Conservation (phyloP, 2,797 vertebrate genomes). For the Leptoclinus maculatus region DNA sequence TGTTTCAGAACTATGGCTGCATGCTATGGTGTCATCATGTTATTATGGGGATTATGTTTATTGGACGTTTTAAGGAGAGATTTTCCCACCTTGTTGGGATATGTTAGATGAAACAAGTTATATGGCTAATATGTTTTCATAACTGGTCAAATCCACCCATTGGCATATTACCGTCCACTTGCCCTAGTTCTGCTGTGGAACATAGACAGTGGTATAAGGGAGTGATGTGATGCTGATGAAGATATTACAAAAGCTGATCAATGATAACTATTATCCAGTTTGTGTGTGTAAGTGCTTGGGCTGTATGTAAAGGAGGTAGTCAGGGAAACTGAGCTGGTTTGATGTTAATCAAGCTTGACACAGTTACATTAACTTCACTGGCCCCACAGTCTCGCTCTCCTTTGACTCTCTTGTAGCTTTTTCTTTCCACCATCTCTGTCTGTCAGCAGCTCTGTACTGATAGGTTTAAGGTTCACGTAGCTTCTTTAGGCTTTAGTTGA, state of each 20-base stretch:
- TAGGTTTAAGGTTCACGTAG: not conserved
- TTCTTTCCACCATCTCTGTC: slow-evolving; percentile 3
- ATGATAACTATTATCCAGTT: slow-evolving; percentile 7
- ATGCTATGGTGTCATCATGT: slow-evolving; percentile 7
- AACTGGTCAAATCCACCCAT: not conserved
- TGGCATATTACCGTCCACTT: slow-evolving; percentile 18
- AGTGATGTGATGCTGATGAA: slow-evolving; percentile 15
- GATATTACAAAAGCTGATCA: slow-evolving; percentile 13
- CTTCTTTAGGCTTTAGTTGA: slow-evolving; percentile 9
- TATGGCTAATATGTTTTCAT: not conserved
- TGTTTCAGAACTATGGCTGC: not conserved
- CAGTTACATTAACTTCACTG: slow-evolving; percentile 15
- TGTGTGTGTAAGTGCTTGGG: not conserved
- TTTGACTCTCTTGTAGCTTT: slow-evolving; percentile 18
- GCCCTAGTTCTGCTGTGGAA: not conserved
- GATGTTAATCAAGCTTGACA: slow-evolving; percentile 28
- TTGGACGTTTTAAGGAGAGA: not conserved
- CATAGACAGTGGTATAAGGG: not conserved
- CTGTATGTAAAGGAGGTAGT: not conserved
- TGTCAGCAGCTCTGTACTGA: not conserved
- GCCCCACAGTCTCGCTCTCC: slow-evolving; percentile 6
- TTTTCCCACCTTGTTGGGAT: not conserved
- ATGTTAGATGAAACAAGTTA: not conserved
- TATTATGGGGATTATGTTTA: not conserved
- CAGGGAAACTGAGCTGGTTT: slow-evolving; percentile 13